Conservation (phyloP, 2,113 vertebrate species). For the Alethe diademata region DNA sequence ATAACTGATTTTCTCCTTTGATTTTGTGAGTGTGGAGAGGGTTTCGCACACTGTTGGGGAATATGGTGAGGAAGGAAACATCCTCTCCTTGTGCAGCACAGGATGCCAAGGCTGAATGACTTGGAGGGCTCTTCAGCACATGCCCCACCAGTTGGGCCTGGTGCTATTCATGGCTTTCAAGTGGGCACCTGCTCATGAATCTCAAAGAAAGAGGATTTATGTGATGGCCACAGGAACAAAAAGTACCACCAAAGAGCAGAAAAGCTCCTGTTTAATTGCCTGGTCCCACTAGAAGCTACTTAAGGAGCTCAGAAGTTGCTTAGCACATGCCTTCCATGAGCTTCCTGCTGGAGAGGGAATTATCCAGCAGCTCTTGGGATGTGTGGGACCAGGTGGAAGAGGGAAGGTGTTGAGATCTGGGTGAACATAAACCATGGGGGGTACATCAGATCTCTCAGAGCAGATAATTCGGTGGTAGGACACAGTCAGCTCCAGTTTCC, state of each 20-base stretch:
- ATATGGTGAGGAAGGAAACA: background rate
- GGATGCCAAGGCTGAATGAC: background rate
- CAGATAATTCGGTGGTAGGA: background rate
- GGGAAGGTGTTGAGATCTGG: background rate
- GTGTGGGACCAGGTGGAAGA: background rate
- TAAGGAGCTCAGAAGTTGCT: background rate
- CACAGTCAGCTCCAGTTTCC: rapidly evolving
- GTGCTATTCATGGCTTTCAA: background rate
- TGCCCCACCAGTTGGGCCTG: background rate
- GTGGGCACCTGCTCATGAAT: background rate
- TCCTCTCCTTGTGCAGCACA: background rate
- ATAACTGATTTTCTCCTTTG: background rate
- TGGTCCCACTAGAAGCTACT: background rate
- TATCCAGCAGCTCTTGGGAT: background rate
- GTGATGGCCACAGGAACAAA: background rate
- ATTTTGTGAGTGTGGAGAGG: background rate
- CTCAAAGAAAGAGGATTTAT: rapidly evolving
- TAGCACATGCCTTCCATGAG: background rate
- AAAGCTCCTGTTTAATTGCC: background rate
- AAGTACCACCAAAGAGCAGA: background rate
- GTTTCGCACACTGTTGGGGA: background rate
- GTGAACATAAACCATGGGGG: background rate
- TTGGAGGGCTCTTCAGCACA: background rate
- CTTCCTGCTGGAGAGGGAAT: background rate
- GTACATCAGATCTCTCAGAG: background rate